Conservation (phyloP, 2,113 vertebrate genomes). For the Rissa tridactyla region DNA sequence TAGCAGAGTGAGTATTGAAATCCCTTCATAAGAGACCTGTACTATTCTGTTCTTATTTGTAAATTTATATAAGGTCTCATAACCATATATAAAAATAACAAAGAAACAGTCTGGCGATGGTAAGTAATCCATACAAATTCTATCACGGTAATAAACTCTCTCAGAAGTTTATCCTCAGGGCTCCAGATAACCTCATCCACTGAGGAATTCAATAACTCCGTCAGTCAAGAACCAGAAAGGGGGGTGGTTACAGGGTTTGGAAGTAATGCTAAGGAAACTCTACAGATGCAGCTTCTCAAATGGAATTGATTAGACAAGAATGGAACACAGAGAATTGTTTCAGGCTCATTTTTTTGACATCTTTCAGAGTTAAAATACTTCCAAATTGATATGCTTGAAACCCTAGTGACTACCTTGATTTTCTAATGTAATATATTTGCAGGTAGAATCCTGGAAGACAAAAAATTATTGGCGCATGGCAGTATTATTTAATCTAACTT, state of each 20-base stretch:
- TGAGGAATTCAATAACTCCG: conserved; percentile 7
- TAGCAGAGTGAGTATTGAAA: neutral
- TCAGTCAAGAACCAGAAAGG: conserved; percentile 3
- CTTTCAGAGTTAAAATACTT: conserved; percentile 41
- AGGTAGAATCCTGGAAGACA: conserved; percentile 12
- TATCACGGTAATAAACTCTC: conserved; percentile 45
- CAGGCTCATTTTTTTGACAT: conserved; percentile 20
- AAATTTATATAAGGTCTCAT: conserved; percentile 39
- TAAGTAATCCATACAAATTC: conserved; percentile 69
- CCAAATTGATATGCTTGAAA: conserved; percentile 23
- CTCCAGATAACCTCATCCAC: conserved; percentile 19
- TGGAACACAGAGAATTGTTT: conserved; percentile 33
- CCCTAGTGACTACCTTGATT: conserved; percentile 29
- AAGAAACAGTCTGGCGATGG: conserved; percentile 18
- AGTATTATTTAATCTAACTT: conserved; percentile 33
- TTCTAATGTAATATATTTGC: conserved; percentile 25
- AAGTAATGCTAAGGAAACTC: conserved; percentile 41
- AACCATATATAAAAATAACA: conserved; percentile 56
- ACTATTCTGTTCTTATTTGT: conserved; percentile 24
- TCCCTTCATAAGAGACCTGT: neutral
- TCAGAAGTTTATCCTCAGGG: conserved; percentile 22
- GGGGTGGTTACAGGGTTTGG: neutral
- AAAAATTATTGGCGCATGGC: neutral
- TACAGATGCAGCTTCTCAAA: conserved; percentile 52
- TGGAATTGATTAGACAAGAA: conserved; percentile 56